Percentiles rank a stretch among this genome's conserved stretches.
Evolutionary conservation across 2,113 vertebrate genomes (phyloP).

Genomic region (Neotragus moschatus): DNA sequence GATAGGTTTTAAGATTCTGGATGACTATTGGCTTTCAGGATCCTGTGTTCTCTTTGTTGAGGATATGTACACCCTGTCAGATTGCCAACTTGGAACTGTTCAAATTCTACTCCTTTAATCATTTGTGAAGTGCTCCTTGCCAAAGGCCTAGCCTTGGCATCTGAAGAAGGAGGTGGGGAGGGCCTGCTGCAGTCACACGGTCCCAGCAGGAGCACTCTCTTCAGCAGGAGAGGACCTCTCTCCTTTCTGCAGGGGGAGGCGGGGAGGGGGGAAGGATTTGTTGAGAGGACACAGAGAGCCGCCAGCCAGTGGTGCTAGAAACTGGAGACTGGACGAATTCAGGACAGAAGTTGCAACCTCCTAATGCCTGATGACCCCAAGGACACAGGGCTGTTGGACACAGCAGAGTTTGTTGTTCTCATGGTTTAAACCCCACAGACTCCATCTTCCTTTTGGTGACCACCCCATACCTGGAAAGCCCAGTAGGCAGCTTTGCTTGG

Average conservation of each 20-base stretch:
- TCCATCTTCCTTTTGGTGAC: not conserved
- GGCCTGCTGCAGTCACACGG: not conserved
- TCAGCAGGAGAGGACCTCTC: not conserved
- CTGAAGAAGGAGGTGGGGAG: not conserved
- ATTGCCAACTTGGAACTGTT: not conserved
- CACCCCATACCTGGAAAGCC: not conserved
- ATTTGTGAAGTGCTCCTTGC: not conserved
- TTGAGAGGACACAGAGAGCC: not conserved
- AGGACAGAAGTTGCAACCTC: not conserved
- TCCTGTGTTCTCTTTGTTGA: not conserved
- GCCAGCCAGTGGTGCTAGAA: not conserved
- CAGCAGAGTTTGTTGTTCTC: not conserved
- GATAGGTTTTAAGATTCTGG: not conserved
- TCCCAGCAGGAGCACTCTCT: not conserved
- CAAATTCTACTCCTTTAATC: conserved; percentile 51
- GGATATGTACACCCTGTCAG: not conserved
- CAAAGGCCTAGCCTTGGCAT: not conserved
- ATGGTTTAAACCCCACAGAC: not conserved
- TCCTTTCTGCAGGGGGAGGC: not conserved
- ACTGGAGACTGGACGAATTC: not conserved
- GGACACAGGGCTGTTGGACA: not conserved
- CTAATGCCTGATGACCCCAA: not conserved
- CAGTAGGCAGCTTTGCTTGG: not conserved
- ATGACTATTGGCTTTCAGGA: not conserved
- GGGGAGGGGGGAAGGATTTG: not conserved